phyloP scores from a whole-genome alignment of 2,797 vertebrate genomes.

The Lycodopsis pacificus region DNA sequence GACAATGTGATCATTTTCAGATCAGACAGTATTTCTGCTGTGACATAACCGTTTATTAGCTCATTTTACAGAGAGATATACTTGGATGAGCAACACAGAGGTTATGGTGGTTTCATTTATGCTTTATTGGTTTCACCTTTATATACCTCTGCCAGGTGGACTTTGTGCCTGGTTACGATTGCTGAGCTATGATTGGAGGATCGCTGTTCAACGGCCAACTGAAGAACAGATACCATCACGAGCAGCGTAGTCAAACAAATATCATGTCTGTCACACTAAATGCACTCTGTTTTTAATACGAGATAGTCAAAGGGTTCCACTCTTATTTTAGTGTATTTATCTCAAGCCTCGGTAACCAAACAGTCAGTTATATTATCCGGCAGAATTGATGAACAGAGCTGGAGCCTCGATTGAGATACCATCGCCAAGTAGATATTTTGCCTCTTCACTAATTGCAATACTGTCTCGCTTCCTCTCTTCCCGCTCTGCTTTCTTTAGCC shows the following conservation, averaged over 20 bases:
- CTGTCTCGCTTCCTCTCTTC: slow-evolving; percentile 24
- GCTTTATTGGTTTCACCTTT: background rate
- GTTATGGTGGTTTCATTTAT: background rate
- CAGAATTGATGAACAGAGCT: slow-evolving; percentile 33
- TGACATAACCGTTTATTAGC: background rate
- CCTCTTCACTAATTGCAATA: slow-evolving; percentile 46
- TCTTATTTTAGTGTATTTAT: slow-evolving; percentile 15
- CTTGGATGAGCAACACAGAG: background rate
- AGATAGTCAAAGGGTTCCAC: background rate
- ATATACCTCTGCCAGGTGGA: background rate
- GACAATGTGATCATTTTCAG: background rate
- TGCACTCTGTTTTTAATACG: background rate
- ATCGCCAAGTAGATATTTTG: slow-evolving; percentile 46
- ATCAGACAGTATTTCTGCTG: background rate
- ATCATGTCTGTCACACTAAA: background rate
- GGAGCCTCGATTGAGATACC: slow-evolving; percentile 29
- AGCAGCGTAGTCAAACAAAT: background rate
- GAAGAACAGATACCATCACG: background rate
- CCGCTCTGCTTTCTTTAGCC: slow-evolving; percentile 11
- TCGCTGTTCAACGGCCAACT: too few species aligned
- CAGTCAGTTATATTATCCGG: slow-evolving; percentile 21
- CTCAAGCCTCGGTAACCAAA: slow-evolving; percentile 26
- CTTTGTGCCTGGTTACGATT: background rate
- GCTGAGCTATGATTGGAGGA: background rate
- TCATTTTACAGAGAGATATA: background rate